Base-by-base conservation (phyloP, 1,140 invertebrate species). In the Pantala flavescens region DNA sequence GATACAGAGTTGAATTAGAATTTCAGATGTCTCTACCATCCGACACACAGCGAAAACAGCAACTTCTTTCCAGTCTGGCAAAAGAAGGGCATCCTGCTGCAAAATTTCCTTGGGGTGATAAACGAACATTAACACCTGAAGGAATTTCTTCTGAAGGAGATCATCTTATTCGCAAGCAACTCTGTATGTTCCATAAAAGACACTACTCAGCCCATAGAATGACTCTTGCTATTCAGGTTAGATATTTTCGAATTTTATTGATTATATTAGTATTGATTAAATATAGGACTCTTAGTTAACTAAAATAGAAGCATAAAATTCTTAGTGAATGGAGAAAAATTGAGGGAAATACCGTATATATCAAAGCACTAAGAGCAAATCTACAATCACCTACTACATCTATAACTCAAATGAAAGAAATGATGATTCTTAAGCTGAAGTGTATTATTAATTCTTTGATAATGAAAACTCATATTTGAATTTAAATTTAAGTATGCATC, bases 121-220 rank as follows among this genome's bases (percentile, higher is more conserved):
- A 89, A 24, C 83, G 88, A 74, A 93, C 93, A 0, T 84, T 97
- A n/a, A 87, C 86, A 71, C 88, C 83, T 3, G 90, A 92, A 75
- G 87, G 89, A 23, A 84, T 85, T 43, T 81, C 93, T 0, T 86
- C 91, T 76, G 78, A 85, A 72, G 83, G 86, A 12, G 82, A 78
- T 36, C 74, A 75, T 55, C 81, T 85, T 75, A 78, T 84, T 0
- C 81, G 85, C 74, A 79, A 82, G 42, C 83, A 82, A 77, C 78
- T 97, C 1, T 89, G 95, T 76, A 88, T 93, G 73, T 96, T 97
- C 80, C 86, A 92, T 74, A 85, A 88, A 77, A 83, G 90, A 63
- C 91, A 95, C 82, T 98, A 98, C 79, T 93, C 92, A 24, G 92
- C 93, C 7, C 90, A 97, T 79, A 85, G 94, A 75, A 97, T 98